Evolutionary conservation across 1,140 invertebrate genomes (phyloP).

Genomic region (Cyclina sinensis): DNA sequence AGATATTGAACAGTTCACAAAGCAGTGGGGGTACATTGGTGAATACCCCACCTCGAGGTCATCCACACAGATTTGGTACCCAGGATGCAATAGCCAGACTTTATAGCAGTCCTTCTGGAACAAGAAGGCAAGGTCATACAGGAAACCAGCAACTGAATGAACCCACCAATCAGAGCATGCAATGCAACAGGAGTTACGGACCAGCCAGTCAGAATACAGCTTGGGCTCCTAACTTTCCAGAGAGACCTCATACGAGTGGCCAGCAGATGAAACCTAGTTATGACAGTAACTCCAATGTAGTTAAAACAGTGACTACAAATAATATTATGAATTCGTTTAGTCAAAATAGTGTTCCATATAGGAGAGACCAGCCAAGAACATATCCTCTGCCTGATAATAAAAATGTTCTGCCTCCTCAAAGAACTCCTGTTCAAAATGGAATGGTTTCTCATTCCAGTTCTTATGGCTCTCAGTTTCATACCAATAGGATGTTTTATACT

Average conservation of each 20-base stretch:
- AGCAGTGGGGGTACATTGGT: conserved; percentile 17
- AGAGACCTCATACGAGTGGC: not conserved
- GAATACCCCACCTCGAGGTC: conserved; percentile 38
- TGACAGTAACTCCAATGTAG: conserved; percentile 43
- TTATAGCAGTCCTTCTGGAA: conserved; percentile 56
- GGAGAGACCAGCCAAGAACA: conserved; percentile 19
- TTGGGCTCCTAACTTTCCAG: conserved; percentile 9
- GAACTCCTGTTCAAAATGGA: conserved; percentile 32
- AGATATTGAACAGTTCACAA: conserved; percentile 54
- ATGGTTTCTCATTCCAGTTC: not conserved
- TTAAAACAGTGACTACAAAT: conserved; percentile 26
- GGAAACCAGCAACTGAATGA: conserved; percentile 22
- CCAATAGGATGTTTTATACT: conserved; percentile 28
- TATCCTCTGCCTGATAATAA: not conserved
- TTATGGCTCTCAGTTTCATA: not conserved
- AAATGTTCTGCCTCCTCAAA: not conserved
- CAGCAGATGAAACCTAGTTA: not conserved
- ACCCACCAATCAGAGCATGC: conserved; percentile 41
- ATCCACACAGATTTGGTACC: conserved; percentile 54
- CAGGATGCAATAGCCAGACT: conserved; percentile 66
- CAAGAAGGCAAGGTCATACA: not conserved
- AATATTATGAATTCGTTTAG: not conserved
- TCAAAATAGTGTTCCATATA: not conserved
- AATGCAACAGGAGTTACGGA: conserved; percentile 30
- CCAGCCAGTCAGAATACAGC: conserved; percentile 15